These are phyloP conservation scores for Pachymerium ferrugineum DNA, from an alignment of 2,888 invertebrate species.

Conservation along the genomic window DNA sequence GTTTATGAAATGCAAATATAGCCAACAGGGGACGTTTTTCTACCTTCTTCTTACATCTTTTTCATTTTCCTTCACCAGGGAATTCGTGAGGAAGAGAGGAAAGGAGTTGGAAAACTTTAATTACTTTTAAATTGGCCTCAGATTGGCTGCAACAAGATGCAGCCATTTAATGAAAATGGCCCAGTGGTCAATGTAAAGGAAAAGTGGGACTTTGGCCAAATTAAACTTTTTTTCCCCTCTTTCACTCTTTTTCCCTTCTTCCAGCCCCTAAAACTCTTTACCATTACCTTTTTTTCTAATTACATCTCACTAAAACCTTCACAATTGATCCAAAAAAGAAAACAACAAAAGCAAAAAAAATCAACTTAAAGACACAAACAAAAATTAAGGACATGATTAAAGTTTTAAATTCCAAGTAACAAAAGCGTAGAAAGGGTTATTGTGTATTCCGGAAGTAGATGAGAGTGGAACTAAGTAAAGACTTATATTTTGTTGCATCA, in stretches of 20 bases:
- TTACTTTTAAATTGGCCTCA: constrained; percentile 28
- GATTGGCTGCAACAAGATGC: constrained; percentile 9
- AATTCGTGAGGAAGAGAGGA: too few species aligned
- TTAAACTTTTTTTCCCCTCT: neutral
- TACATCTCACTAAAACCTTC: neutral
- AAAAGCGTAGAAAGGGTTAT: too few species aligned
- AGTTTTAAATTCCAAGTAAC: neutral
- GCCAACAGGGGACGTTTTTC: too few species aligned
- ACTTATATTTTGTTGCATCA: neutral
- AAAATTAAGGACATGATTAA: too few species aligned
- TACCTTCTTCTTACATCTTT: too few species aligned
- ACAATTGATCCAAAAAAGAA: neutral
- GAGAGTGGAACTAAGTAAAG: neutral
- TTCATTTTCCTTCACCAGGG: too few species aligned
- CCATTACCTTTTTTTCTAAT: constrained; percentile 17
- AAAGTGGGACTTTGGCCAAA: constrained; percentile 24
- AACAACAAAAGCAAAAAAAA: neutral
- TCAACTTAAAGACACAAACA: too few species aligned
- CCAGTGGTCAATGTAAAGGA: constrained; percentile 19
- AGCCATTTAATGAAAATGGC: constrained; percentile 19
- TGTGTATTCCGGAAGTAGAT: neutral
- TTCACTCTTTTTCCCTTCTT: neutral
- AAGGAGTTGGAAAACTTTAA: constrained; percentile 11
- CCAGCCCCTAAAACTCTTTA: neutral
- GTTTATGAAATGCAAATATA: too few species aligned